phyloP scores from a whole-genome alignment of 2,797 vertebrate genomes.

The Periparus ater region DNA sequence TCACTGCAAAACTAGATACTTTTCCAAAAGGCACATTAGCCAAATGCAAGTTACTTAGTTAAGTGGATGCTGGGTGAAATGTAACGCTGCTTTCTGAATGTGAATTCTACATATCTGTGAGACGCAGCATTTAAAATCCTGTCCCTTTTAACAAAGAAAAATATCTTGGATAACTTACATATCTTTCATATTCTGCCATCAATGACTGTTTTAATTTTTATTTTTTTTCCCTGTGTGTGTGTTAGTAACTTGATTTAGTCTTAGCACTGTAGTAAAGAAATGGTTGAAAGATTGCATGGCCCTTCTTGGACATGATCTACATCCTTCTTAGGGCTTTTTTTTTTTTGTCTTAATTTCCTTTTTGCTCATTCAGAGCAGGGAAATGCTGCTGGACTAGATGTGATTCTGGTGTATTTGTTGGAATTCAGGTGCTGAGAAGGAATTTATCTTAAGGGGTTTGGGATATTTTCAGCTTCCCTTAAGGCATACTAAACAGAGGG shows the following conservation, averaged over 20 bases:
- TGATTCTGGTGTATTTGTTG: background rate
- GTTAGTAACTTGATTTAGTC: background rate
- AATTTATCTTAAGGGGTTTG: background rate
- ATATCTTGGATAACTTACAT: background rate
- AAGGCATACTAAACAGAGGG: background rate
- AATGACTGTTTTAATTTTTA: background rate
- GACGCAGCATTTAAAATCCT: background rate
- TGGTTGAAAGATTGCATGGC: background rate
- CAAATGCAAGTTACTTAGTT: background rate
- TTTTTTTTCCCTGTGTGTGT: fast-evolving
- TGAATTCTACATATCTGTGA: background rate
- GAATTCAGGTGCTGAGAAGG: background rate
- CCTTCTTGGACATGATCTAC: background rate
- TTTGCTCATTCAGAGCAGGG: background rate
- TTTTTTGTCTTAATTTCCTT: background rate
- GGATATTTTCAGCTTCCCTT: background rate
- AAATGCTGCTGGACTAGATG: background rate
- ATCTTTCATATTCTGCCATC: background rate
- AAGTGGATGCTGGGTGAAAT: background rate
- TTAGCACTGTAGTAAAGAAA: background rate
- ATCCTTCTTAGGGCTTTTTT: background rate
- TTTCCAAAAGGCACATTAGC: background rate
- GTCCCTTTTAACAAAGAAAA: background rate
- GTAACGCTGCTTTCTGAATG: background rate
- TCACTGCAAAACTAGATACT: background rate